A percentile compares a stretch with the other conserved stretches of the same genome.
phyloP scores from a whole-genome alignment of 2,888 invertebrate species.

The Perdita meconis region DNA sequence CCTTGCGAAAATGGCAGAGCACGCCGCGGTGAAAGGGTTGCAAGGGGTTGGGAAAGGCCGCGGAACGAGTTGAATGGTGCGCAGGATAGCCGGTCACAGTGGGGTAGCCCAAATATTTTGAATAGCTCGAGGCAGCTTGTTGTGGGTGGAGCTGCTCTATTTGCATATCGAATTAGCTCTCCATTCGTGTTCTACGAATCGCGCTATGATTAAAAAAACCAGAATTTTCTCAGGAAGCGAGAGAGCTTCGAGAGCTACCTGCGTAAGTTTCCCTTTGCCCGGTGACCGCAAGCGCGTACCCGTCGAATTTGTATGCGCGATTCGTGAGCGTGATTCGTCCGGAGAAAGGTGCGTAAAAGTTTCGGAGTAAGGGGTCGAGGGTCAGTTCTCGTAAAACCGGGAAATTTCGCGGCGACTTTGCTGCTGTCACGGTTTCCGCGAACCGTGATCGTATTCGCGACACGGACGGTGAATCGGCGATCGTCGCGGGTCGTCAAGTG shows the following conservation, averaged over 20 bases:
- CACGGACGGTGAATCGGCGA: conserved; percentile 39
- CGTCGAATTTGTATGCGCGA: conserved; percentile 57
- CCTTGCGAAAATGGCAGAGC: neutral
- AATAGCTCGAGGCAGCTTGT: conserved; percentile 25
- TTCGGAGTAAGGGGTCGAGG: conserved; percentile 36
- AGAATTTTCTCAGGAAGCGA: neutral
- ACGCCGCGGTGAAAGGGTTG: conserved; percentile 23
- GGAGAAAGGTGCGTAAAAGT: conserved; percentile 50
- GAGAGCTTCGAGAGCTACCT: neutral
- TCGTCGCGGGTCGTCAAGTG: conserved; percentile 28
- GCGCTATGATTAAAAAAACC: neutral
- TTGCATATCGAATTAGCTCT: conserved; percentile 18
- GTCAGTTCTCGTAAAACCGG: conserved; percentile 32
- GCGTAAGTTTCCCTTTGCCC: neutral
- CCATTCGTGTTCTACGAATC: conserved; percentile 17
- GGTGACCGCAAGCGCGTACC: conserved; percentile 41
- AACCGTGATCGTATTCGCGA: conserved; percentile 47
- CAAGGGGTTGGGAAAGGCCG: conserved; percentile 1
- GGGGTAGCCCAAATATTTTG: conserved; percentile 62
- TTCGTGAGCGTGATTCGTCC: conserved; percentile 34
- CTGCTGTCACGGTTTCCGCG: conserved; percentile 25
- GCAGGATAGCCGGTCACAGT: neutral
- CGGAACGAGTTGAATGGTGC: neutral
- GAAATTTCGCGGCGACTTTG: conserved; percentile 32
- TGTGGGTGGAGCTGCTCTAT: conserved; percentile 47